Evolutionary conservation across 2,113 vertebrate genomes (phyloP).

Genomic region (human (Homo sapiens)): DNA sequence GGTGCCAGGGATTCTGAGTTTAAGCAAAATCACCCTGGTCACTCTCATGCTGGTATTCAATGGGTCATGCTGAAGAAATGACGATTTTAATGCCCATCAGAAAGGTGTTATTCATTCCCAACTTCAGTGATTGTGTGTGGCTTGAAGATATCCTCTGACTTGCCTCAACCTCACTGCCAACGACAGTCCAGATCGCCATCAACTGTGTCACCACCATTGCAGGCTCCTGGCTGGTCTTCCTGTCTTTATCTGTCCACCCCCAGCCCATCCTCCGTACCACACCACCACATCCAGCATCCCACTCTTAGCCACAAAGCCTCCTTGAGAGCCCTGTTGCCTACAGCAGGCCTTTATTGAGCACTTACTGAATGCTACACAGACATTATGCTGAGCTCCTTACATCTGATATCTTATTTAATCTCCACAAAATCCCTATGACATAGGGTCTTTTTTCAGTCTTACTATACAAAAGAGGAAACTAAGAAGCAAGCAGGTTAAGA

Average conservation of each 20-base stretch:
- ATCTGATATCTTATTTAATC: not conserved
- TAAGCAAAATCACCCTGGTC: not conserved
- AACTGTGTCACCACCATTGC: not conserved
- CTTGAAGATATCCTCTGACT: not conserved
- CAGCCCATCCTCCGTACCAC: not conserved
- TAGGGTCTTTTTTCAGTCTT: not conserved
- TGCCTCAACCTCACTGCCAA: not conserved
- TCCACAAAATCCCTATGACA: not conserved
- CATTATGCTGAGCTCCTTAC: not conserved
- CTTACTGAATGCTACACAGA: not conserved
- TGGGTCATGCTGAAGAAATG: not conserved
- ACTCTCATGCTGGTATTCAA: not conserved
- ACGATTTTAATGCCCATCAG: rapidly evolving
- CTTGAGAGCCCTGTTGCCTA: not conserved
- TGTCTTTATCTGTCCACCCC: not conserved
- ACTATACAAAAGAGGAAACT: not conserved
- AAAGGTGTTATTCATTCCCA: not conserved
- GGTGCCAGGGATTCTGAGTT: not conserved
- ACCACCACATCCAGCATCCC: not conserved
- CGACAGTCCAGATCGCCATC: not conserved
- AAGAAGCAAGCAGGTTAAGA: not conserved
- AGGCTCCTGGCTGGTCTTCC: not conserved
- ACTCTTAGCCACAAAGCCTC: not conserved
- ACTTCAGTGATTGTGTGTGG: not conserved
- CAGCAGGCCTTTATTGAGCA: not conserved